Conservation (phyloP, 2,113 vertebrate species). For the Petrocephalus zakoni region DNA sequence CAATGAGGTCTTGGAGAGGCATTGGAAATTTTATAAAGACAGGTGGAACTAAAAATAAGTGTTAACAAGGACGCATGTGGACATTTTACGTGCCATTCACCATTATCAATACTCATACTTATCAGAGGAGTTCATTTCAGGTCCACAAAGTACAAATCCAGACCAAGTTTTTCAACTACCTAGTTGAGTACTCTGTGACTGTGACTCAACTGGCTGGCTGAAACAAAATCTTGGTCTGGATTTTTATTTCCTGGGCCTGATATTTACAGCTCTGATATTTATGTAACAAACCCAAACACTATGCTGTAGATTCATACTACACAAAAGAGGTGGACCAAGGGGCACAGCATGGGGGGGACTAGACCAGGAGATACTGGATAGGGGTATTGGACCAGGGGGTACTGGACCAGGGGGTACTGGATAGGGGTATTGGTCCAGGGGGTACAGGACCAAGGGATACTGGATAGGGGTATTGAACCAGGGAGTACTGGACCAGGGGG, state of each 20-base stretch:
- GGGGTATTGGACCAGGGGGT: no score
- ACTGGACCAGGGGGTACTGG: neutral
- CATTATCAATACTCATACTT: neutral
- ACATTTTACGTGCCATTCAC: neutral
- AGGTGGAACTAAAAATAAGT: neutral
- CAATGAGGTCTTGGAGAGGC: neutral
- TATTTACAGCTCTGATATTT: neutral
- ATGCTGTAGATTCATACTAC: neutral
- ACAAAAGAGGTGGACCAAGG: neutral
- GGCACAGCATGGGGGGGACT: no score
- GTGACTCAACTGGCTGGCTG: no score
- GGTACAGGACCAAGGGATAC: neutral
- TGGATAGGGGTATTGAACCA: neutral
- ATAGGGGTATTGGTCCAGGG: neutral
- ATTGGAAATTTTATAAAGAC: neutral
- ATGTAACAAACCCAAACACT: neutral
- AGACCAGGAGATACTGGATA: neutral
- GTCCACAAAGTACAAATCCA: no score
- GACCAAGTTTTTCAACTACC: no score
- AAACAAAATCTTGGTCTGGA: no score
- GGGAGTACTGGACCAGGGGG: neutral
- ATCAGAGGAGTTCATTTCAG: neutral
- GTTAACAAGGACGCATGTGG: neutral
- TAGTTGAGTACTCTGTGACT: no score
- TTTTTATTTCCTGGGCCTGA: no score